These are phyloP conservation scores for Thyatira batis DNA, from an alignment of 2,888 invertebrate genomes.

Conservation along the genomic window DNA sequence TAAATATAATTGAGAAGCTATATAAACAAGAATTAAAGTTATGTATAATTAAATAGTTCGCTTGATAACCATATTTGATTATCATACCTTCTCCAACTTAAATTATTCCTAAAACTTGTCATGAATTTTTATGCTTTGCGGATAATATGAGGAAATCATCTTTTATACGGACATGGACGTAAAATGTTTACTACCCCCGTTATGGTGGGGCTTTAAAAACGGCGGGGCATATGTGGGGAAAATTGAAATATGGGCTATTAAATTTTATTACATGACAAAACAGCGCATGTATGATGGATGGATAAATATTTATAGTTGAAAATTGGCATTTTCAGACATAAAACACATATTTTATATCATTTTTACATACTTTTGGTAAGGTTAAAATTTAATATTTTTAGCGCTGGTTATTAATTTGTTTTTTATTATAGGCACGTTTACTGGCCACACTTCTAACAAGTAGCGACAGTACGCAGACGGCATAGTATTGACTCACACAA, in stretches of 20 bases:
- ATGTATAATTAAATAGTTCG: no score
- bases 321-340: no score
- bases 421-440: neutral
- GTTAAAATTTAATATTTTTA: no score
- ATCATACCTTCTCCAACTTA: constrained; percentile 12
- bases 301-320: neutral
- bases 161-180: constrained; percentile 18
- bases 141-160: constrained; percentile 28
- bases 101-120: constrained; percentile 35
- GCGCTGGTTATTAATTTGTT: no score
- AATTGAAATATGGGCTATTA: neutral
- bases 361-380: no score
- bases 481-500: constrained; percentile 1
- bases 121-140: constrained; percentile 36
- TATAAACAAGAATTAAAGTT: no score
- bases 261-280: neutral
- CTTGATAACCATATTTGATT: no score
- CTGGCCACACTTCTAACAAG: neutral
- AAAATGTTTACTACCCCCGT: constrained; percentile 26
- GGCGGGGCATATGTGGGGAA: neutral
- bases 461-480: neutral
- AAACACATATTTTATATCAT: no score
- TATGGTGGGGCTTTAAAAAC: neutral
- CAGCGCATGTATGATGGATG: neutral
- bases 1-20: no score